Conservation (phyloP, 2,113 vertebrate genomes). For the Peromyscus leucopus region DNA sequence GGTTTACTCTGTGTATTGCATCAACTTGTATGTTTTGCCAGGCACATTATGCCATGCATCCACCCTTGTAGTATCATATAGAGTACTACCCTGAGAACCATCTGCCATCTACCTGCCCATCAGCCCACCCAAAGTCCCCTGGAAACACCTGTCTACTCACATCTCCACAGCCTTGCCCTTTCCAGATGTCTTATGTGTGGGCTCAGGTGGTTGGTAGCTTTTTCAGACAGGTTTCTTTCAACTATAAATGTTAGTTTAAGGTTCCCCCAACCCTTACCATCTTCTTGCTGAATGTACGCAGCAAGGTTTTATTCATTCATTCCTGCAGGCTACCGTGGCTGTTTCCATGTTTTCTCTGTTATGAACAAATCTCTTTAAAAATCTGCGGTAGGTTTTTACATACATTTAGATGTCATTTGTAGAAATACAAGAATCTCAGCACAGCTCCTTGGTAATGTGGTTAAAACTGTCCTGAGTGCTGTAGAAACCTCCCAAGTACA, state of each 20-base stretch:
- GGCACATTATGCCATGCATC: rapidly evolving
- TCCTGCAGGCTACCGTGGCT: too few relatives aligned
- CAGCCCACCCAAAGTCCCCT: neutral
- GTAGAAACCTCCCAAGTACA: neutral
- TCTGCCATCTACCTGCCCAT: rapidly evolving
- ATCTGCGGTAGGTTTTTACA: neutral
- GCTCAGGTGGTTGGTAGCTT: neutral
- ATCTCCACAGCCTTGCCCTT: neutral
- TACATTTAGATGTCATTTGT: neutral
- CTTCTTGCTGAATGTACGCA: too few relatives aligned
- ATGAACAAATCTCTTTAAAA: neutral
- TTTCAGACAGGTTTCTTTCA: neutral
- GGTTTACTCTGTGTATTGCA: neutral
- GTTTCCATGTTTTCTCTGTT: neutral
- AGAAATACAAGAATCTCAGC: neutral
- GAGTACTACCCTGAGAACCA: neutral
- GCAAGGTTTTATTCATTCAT: too few relatives aligned
- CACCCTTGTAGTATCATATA: rapidly evolving
- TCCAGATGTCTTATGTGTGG: neutral
- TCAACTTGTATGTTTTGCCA: neutral
- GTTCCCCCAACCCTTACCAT: rapidly evolving
- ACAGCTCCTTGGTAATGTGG: rapidly evolving
- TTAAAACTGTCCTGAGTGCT: neutral
- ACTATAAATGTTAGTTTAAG: too few relatives aligned
- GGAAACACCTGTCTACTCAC: rapidly evolving